Evolutionary conservation across 2,797 vertebrate species (phyloP).

Genomic region (Hapalemur alaotrensis): DNA sequence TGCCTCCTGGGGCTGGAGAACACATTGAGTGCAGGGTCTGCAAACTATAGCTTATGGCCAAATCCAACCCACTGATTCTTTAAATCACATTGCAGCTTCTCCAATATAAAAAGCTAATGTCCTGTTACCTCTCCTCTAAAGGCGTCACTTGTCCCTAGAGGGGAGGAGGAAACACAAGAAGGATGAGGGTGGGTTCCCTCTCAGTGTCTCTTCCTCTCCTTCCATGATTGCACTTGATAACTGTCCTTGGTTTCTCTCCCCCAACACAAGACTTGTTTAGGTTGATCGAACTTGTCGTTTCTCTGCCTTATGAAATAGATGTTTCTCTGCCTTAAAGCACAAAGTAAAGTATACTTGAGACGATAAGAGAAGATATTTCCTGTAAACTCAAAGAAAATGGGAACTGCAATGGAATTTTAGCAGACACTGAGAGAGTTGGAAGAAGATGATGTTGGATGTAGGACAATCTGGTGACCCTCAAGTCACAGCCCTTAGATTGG

Average conservation of each 20-base stretch:
- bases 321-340: not conserved
- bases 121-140: not conserved
- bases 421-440: not conserved
- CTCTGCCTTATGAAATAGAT: not conserved
- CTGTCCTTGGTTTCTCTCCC: not conserved
- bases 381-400: not conserved
- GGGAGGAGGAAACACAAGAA: not conserved
- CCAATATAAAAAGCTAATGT: not conserved
- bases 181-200: not conserved
- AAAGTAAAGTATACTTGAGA: not conserved
- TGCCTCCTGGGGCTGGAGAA: not conserved
- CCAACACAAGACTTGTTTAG: not conserved
- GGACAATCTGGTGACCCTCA: not conserved
- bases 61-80: accelerated
- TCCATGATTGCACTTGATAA: not conserved
- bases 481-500: not conserved
- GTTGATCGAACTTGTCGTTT: not conserved
- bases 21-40: too few species aligned
- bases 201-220: not conserved
- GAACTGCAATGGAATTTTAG: not conserved
- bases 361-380: not conserved
- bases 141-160: not conserved
- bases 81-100: not conserved
- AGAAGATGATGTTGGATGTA: not conserved
- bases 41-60: not conserved